Evolutionary conservation across 2,888 invertebrate species (phyloP), one percentile per base, ranked within the genome.

Genomic region (Monochamus alternatus): DNA sequence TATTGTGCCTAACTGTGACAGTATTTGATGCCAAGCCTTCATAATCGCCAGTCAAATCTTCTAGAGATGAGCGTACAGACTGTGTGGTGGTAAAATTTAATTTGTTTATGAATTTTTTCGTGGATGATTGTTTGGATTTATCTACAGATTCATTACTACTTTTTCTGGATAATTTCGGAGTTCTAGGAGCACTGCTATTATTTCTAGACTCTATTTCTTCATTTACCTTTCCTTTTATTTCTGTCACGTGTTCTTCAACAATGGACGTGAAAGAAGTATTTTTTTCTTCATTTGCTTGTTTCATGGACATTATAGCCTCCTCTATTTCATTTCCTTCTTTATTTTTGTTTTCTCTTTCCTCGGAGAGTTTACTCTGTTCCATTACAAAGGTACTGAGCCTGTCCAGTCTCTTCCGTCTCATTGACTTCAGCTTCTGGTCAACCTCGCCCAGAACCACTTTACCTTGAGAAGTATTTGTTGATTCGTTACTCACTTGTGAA

Each of bases 381-480:
- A 75, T 67, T 10, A 78, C 78, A 31, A 78, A 78, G 30, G 64
- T 73, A 70, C 79, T 80, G 12, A 80, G 66, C 60, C 82, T 75
- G 67, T 79, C 79, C 22, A 79, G 64, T 9, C 81, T 75, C 73
- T 75, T 81, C 69, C 77, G 78, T 10, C 79, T 78, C 81, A 82
- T 82, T 7, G 58, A 65, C 68, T 81, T 81, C 5, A 81, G 62
- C 74, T 79, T 81, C 43, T 80, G 78, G 67, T 82, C 82, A n/a
- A 82, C 78, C 66, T 82, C 82, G 60, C 73, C 80, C 52, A 77
- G 59, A 43, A 70, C 73, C 4, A 78, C 70, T 59, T 75, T 75
- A 58, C n/a, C 59, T 59, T 60, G 47, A 8, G 55, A 38, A 5
- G 44, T 38, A 14, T 22, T 44, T 8, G 51, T 5, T 12, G 47